These are phyloP conservation scores for Grantiella picta DNA, from an alignment of 2,113 vertebrate species.

Conservation along the genomic window DNA sequence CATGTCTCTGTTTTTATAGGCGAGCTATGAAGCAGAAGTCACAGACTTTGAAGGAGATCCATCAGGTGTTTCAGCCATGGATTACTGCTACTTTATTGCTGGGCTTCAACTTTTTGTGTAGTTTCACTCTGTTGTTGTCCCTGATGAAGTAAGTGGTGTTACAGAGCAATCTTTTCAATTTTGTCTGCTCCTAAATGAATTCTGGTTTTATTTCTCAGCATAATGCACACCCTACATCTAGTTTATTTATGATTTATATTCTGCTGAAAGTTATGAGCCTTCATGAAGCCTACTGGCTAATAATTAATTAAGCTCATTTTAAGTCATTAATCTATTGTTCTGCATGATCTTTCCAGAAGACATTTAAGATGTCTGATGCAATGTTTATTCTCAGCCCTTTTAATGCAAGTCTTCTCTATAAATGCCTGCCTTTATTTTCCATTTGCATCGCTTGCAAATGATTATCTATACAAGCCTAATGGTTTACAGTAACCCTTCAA, in stretches of 20 bases:
- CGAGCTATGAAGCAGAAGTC: neutral
- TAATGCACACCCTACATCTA: neutral
- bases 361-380: slow-evolving; percentile 22
- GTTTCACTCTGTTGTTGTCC: neutral
- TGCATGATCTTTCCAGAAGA: slow-evolving; percentile 37
- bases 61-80: neutral
- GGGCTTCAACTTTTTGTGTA: neutral
- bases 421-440: slow-evolving; percentile 18
- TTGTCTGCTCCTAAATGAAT: neutral
- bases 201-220: neutral
- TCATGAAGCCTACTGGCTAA: slow-evolving; percentile 36
- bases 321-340: slow-evolving; percentile 50
- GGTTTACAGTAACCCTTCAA: slow-evolving; percentile 39
- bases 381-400: slow-evolving; percentile 37
- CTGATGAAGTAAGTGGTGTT: neutral
- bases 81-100: neutral
- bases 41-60: neutral
- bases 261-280: neutral
- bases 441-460: slow-evolving; percentile 22
- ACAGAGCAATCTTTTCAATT: neutral
- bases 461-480: slow-evolving; percentile 12
- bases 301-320: slow-evolving; percentile 57
- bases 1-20: neutral
- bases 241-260: slow-evolving; percentile 49
- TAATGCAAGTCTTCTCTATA: neutral